Evolutionary conservation across 2,797 vertebrate genomes (phyloP), one percentile per base, ranked within the genome.

Genomic region (Limnodromus scolopaceus): DNA sequence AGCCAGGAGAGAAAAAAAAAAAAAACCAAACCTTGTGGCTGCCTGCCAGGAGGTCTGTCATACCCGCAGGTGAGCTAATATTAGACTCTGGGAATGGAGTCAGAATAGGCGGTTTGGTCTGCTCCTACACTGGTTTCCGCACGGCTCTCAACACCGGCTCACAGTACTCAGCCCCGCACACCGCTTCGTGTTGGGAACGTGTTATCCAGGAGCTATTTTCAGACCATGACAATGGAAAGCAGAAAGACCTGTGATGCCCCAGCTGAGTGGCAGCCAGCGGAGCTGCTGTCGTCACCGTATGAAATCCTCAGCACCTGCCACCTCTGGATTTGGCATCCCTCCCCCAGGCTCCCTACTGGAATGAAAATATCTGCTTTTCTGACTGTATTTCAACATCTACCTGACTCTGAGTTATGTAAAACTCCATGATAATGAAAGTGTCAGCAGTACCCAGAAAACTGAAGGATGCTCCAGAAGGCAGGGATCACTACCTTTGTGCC

Each of bases 171-270:
- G 82, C 94, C 57, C 76, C 0, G 4, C 5, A 3, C 72, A 49
- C 10, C 5, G 0, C 54, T 24, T 38, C 2, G 2, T 16, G 34
- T 11, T 25, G 36, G 57, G 61, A 92, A 18, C 3, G 0, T 8
- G 7, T 54, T 63, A 43, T 39, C 85, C 51, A 1, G 41, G 46
- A 89, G 86, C 88, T 96, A 89, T 96, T 96, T 96, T 91, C 90
- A 83, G 92, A 36, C 32, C 25, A 66, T 87, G 87, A 87, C 92
- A 95, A 93, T n/a, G 88, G 87, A 58, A 77, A 89, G 66, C 74
- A 88, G 87, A 77, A 82, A 92, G 76, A 70, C 54, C 58, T 66
- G 75, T 1, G 53, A 70, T 85, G 87, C 58, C 79, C 86, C 85
- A 82, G 77, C 87, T 30, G 93, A 93, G 90, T 25, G 30, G 82